Evolutionary conservation across 2,888 invertebrate species (phyloP).

Genomic region (Schizotus pectinicornis): DNA sequence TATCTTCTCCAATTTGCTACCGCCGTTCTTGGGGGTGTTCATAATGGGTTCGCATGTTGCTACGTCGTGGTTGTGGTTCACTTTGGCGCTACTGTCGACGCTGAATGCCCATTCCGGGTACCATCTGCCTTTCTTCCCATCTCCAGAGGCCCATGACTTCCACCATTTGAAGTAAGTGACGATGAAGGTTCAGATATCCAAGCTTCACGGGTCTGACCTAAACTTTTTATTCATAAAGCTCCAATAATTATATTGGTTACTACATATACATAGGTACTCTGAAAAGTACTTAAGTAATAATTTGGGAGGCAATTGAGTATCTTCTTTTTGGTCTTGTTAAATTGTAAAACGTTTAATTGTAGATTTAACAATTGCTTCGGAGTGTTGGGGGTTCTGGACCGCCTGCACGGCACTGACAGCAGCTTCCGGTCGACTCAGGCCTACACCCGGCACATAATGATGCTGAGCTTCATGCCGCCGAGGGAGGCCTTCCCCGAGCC

Average conservation of each 20-base stretch:
- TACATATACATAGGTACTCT: too few relatives aligned
- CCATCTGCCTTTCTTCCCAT: conserved; percentile 84
- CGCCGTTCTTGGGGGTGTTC: conserved; percentile 76
- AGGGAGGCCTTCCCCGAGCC: conserved; percentile 72
- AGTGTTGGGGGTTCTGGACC: conserved; percentile 80
- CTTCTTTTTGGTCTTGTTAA: too few relatives aligned
- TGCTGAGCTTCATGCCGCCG: conserved; percentile 70
- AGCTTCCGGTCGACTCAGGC: conserved; percentile 75
- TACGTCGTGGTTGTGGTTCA: conserved; percentile 80
- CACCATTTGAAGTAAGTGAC: conserved; percentile 79
- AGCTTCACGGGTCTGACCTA: too few relatives aligned
- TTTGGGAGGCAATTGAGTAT: too few relatives aligned
- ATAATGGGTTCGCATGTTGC: conserved; percentile 79
- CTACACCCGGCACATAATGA: conserved; percentile 75
- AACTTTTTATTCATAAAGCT: too few relatives aligned
- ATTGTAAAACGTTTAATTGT: conserved; percentile 26
- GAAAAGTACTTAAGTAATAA: too few relatives aligned
- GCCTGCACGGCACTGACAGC: conserved; percentile 82
- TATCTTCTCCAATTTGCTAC: conserved; percentile 77
- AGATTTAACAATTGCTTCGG: conserved; percentile 88
- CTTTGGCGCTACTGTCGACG: conserved; percentile 77
- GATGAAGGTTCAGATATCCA: too few relatives aligned
- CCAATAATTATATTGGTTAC: too few relatives aligned
- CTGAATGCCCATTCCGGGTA: conserved; percentile 85
- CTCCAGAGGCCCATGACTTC: conserved; percentile 86